phyloP scores from a whole-genome alignment of 2,888 invertebrate species.

The Penaeus monodon region DNA sequence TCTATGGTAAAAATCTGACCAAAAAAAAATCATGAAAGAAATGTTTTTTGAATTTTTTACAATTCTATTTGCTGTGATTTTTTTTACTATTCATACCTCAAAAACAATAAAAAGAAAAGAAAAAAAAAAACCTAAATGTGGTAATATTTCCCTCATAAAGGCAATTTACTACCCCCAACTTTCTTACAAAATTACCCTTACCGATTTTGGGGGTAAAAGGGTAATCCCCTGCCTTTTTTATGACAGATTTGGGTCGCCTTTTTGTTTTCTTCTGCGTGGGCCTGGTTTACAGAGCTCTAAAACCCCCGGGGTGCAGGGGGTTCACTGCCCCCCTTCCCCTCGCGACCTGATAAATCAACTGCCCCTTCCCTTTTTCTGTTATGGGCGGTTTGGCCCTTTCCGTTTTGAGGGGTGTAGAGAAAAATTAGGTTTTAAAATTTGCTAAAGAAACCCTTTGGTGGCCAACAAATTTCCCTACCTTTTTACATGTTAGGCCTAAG shows the following conservation, averaged over 20 bases:
- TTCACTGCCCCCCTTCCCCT: conserved; percentile 68
- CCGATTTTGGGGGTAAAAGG: conserved; percentile 95
- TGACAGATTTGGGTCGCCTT: conserved; percentile 63
- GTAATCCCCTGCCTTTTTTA: conserved; percentile 96
- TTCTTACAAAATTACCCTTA: conserved; percentile 68
- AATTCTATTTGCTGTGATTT: too few relatives aligned
- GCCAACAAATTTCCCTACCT: too few relatives aligned
- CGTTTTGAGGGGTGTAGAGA: too few relatives aligned
- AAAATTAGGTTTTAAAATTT: too few relatives aligned
- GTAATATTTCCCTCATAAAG: too few relatives aligned
- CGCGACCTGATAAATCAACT: conserved; percentile 56
- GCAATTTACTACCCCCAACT: not conserved
- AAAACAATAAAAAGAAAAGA: too few relatives aligned
- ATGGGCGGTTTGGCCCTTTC: conserved; percentile 49
- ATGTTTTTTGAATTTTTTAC: too few relatives aligned
- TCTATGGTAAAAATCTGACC: not conserved
- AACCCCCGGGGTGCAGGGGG: conserved; percentile 86
- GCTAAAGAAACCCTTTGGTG: too few relatives aligned
- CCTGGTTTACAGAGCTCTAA: conserved; percentile 80
- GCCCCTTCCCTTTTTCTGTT: conserved; percentile 49
- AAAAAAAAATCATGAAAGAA: not conserved
- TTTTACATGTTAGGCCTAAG: too few relatives aligned
- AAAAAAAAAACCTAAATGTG: too few relatives aligned
- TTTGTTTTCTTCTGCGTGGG: conserved; percentile 80
- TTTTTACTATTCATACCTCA: too few relatives aligned